These are phyloP conservation scores for Montipora cactus DNA, from an alignment of 64 coral and sea anemone species.

Conservation along the genomic window DNA sequence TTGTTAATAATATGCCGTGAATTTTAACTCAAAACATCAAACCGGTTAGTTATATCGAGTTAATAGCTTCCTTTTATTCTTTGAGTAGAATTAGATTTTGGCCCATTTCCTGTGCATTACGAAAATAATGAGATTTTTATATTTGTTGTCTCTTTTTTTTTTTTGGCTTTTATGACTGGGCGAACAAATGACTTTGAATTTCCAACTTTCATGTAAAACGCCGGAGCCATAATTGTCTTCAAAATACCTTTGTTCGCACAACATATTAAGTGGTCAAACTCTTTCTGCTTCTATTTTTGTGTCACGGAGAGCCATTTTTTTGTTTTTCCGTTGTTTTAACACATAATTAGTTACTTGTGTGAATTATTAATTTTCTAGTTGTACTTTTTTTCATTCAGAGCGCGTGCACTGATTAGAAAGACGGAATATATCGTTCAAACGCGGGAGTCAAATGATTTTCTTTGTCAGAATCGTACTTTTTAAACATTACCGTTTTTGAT, in stretches of 20 bases:
- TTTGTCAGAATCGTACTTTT: background rate
- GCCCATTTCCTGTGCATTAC: slow-evolving; percentile 62
- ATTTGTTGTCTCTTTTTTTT: slow-evolving; percentile 32
- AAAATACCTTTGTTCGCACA: slow-evolving; percentile 45
- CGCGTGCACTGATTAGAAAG: background rate
- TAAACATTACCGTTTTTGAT: background rate
- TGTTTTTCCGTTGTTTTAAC: slow-evolving; percentile 30
- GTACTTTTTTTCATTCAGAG: background rate
- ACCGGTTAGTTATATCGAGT: slow-evolving; percentile 70
- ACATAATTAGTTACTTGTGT: slow-evolving; percentile 47
- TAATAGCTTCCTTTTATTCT: slow-evolving; percentile 71
- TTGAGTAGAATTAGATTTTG: slow-evolving; percentile 37
- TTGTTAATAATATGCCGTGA: slow-evolving; percentile 3
- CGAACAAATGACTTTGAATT: slow-evolving; percentile 30
- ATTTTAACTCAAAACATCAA: slow-evolving; percentile 58
- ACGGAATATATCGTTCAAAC: background rate
- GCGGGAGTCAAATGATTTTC: background rate
- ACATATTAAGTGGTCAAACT: slow-evolving; percentile 25
- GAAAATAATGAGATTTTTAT: slow-evolving; percentile 49
- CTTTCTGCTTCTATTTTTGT: slow-evolving; percentile 25
- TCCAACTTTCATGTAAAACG: slow-evolving; percentile 43
- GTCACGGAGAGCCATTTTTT: background rate
- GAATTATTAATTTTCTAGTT: slow-evolving; percentile 55
- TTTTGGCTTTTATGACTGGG: slow-evolving; percentile 8
- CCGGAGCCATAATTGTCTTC: slow-evolving; percentile 13